A percentile compares a stretch with the other conserved stretches of the same genome.
Evolutionary conservation across 35 echinoderm and acorn worm species (phyloP).

Genomic region (Chiridota heheva): DNA sequence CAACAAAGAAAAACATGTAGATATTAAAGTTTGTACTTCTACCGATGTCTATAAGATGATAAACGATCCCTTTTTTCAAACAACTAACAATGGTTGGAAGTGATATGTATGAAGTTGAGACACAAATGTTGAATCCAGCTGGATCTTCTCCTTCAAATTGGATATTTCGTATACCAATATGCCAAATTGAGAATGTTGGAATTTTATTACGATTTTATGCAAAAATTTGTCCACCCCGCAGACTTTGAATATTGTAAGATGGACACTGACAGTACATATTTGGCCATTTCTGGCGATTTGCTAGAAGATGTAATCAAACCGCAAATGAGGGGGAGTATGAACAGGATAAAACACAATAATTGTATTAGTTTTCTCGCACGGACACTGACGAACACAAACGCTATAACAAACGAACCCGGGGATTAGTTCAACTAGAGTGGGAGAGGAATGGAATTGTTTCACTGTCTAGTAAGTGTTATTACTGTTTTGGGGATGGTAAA

Average conservation of each 20-base stretch:
- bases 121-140: constrained; percentile 14
- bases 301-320: constrained; percentile 46
- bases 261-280: constrained; percentile 26
- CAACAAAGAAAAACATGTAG: constrained; percentile 47
- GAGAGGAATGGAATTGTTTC: constrained; percentile 37
- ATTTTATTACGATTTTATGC: constrained; percentile 60
- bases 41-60: not conserved
- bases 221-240: constrained; percentile 4
- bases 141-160: constrained; percentile 58
- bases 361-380: constrained; percentile 38
- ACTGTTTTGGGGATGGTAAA: constrained; percentile 39
- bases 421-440: constrained; percentile 65
- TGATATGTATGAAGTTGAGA: constrained; percentile 28
- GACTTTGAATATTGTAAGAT: constrained; percentile 48
- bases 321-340: constrained; percentile 3
- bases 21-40: constrained; percentile 14
- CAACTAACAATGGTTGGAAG: not conserved
- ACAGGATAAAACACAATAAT: too few species aligned
- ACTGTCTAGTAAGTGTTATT: constrained; percentile 48
- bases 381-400: constrained; percentile 20
- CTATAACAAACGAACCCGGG: constrained; percentile 51
- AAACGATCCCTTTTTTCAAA: constrained; percentile 45
- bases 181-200: constrained; percentile 57
- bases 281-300: constrained; percentile 29
- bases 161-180: constrained; percentile 49